These are phyloP conservation scores for Daboia siamensis DNA, from an alignment of 2,113 vertebrate genomes.

Conservation along the genomic window DNA sequence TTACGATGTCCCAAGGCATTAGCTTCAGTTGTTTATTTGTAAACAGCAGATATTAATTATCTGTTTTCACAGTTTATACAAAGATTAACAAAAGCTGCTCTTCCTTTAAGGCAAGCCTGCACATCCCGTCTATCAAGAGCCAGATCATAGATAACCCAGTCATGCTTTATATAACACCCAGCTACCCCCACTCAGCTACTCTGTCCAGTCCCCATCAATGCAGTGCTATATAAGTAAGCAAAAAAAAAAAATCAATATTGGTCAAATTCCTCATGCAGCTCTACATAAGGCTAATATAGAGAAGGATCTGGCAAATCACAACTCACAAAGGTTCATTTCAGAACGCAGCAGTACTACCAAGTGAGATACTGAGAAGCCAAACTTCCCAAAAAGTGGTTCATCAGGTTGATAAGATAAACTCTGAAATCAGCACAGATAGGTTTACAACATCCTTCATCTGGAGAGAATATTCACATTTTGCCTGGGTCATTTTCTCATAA, in stretches of 20 bases:
- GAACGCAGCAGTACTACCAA: not conserved
- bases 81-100: not conserved
- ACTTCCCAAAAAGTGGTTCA: not conserved
- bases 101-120: not conserved
- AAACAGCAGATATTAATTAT: not conserved
- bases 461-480: not conserved
- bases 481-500: not conserved
- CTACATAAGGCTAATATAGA: not conserved
- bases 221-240: not conserved
- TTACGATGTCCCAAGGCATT: not conserved
- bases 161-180: too few species aligned
- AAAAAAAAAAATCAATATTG: not conserved
- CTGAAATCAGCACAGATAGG: not conserved
- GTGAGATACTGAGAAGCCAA: not conserved
- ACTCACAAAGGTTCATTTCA: not conserved
- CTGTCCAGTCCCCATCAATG: not conserved
- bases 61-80: not conserved
- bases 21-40: not conserved
- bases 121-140: not conserved
- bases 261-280: not conserved
- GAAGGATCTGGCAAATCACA: not conserved
- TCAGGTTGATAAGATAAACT: not conserved
- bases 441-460: not conserved
- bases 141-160: not conserved
- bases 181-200: not conserved